Conservation (phyloP, 2,888 invertebrate genomes). For the Chrysina gloriosa region DNA sequence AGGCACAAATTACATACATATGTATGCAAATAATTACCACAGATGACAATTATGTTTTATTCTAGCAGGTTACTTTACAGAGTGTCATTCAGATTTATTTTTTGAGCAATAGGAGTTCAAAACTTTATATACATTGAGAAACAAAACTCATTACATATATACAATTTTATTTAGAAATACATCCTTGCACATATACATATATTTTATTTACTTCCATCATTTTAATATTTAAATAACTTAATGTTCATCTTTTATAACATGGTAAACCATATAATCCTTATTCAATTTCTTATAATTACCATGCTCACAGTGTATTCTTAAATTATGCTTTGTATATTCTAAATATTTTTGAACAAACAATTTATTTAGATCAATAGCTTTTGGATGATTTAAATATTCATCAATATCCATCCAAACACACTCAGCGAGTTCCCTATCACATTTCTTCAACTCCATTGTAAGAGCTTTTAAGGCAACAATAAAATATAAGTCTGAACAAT, state of each 20-base stretch:
- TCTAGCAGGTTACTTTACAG: too few relatives aligned
- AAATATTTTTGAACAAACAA: conserved; percentile 75
- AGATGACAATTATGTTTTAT: too few relatives aligned
- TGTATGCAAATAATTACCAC: too few relatives aligned
- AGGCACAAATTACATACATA: too few relatives aligned
- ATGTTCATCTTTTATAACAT: conserved; percentile 50
- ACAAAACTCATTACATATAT: conserved; percentile 6
- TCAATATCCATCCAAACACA: conserved; percentile 86
- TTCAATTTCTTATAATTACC: conserved; percentile 66
- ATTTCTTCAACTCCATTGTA: conserved; percentile 73
- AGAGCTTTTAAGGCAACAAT: conserved; percentile 79
- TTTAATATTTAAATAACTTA: neutral
- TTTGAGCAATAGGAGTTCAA: neutral
- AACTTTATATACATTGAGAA: neutral
- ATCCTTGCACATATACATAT: conserved; percentile 2
- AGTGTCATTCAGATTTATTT: too few relatives aligned
- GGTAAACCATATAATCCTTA: conserved; percentile 64
- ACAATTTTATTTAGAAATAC: conserved; percentile 17
- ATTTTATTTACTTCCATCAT: conserved; percentile 8
- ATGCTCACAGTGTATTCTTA: conserved; percentile 71
- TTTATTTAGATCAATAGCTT: conserved; percentile 79
- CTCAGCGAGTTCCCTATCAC: conserved; percentile 81
- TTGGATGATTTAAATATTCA: conserved; percentile 77
- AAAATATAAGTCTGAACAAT: conserved; percentile 89
- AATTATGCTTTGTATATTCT: conserved; percentile 72